These are phyloP conservation scores for Allobates femoralis DNA, from an alignment of 2,797 vertebrate species.

Conservation along the genomic window DNA sequence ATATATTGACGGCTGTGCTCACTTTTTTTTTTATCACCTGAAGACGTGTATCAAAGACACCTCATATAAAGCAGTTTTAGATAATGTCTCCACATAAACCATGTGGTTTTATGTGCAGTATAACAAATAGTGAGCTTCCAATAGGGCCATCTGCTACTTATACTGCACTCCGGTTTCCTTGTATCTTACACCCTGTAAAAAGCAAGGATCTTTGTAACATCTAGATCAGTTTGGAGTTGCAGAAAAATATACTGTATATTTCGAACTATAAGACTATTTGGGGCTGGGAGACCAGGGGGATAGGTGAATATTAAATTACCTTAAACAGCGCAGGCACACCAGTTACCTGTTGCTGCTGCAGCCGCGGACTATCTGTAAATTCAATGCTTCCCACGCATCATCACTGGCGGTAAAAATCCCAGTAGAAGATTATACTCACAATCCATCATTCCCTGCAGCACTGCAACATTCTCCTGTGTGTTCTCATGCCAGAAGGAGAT, in stretches of 20 bases:
- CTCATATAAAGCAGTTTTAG: constrained; percentile 26
- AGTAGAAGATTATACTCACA: too few species aligned
- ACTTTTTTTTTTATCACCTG: not conserved
- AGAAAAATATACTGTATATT: not conserved
- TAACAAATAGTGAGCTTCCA: constrained; percentile 21
- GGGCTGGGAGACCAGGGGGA: too few species aligned
- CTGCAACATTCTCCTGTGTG: too few species aligned
- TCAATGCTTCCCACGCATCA: too few species aligned
- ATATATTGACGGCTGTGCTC: not conserved
- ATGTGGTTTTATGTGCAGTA: constrained; percentile 10
- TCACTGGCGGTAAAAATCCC: too few species aligned
- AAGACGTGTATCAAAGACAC: not conserved
- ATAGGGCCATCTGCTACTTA: constrained; percentile 24
- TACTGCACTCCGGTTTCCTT: not conserved
- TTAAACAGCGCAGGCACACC: too few species aligned
- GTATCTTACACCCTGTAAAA: constrained; percentile 8
- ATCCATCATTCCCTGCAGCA: too few species aligned
- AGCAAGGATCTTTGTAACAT: constrained; percentile 8
- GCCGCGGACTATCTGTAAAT: too few species aligned
- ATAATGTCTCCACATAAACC: constrained; percentile 24
- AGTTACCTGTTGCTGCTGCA: too few species aligned
- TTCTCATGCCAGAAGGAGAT: too few species aligned
- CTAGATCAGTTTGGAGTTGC: not conserved
- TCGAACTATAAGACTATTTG: too few species aligned
- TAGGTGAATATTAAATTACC: too few species aligned